These are phyloP conservation scores for Neodiprion fabricii DNA, from an alignment of 1,140 invertebrate species.

Conservation along the genomic window DNA sequence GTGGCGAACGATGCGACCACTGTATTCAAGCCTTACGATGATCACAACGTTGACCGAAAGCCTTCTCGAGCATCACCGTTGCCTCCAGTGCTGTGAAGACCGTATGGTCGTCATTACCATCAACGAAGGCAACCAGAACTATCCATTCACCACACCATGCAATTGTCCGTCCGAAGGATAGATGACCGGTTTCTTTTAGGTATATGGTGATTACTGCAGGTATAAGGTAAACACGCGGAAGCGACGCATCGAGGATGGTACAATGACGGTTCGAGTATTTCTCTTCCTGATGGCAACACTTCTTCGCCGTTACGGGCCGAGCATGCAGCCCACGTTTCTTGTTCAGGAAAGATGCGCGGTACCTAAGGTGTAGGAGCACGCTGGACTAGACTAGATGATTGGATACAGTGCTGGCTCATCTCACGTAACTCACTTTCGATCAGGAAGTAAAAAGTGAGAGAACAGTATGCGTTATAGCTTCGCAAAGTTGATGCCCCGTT, in stretches of 20 bases:
- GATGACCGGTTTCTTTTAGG: not conserved
- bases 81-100: not conserved
- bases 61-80: not conserved
- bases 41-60: not conserved
- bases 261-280: constrained; percentile 2
- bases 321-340: not conserved
- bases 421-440: not conserved
- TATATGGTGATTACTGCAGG: not conserved
- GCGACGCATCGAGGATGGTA: not conserved
- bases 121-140: not conserved
- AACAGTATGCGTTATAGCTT: not conserved
- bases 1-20: too few relatives aligned
- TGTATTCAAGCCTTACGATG: not conserved
- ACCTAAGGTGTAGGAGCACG: not conserved
- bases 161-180: too few relatives aligned
- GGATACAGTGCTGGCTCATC: not conserved
- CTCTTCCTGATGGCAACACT: not conserved
- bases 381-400: constrained; percentile 1
- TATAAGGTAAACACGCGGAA: not conserved
- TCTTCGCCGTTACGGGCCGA: not conserved
- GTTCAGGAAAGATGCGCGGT: not conserved
- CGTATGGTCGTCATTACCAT: not conserved
- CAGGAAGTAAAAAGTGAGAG: not conserved
- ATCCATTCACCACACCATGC: not conserved
- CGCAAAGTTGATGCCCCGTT: too few relatives aligned